Evolutionary conservation across 2,888 invertebrate species (phyloP).

Genomic region (Timandra comae): DNA sequence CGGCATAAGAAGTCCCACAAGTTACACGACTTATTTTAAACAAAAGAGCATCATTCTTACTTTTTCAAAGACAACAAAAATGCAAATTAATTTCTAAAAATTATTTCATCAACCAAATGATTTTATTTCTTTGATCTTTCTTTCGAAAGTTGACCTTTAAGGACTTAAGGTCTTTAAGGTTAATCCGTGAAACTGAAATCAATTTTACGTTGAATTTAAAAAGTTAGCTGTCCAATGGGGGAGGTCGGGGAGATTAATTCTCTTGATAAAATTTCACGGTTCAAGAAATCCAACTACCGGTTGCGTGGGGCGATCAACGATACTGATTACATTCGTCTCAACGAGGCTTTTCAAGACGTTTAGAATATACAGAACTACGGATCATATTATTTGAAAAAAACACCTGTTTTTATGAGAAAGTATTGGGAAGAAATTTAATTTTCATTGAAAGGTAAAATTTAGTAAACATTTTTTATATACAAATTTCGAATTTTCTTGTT

Average conservation of each 20-base stretch:
- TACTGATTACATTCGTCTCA: conserved; percentile 67
- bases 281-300: conserved; percentile 75
- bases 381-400: too few species aligned
- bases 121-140: conserved; percentile 18
- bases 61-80: conserved; percentile 20
- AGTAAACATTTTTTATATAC: too few species aligned
- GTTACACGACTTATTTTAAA: too few species aligned
- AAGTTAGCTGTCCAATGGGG: conserved; percentile 57
- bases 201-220: conserved; percentile 55
- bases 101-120: conserved; percentile 12
- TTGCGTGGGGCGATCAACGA: conserved; percentile 74
- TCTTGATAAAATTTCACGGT: conserved; percentile 77
- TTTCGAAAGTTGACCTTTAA: conserved; percentile 22
- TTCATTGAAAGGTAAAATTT: too few species aligned
- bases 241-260: conserved; percentile 73
- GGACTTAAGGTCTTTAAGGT: conserved; percentile 14
- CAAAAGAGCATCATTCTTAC: too few species aligned
- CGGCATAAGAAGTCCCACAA: too few species aligned
- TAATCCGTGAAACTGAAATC: conserved; percentile 37
- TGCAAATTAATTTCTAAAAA: conserved; percentile 10
- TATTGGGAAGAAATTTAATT: too few species aligned
- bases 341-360: conserved; percentile 31
- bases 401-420: too few species aligned
- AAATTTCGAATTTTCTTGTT: too few species aligned
- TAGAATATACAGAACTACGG: conserved; percentile 6